These are phyloP conservation scores for Micrasema longulum DNA, from an alignment of 1,140 invertebrate genomes.

Conservation along the genomic window DNA sequence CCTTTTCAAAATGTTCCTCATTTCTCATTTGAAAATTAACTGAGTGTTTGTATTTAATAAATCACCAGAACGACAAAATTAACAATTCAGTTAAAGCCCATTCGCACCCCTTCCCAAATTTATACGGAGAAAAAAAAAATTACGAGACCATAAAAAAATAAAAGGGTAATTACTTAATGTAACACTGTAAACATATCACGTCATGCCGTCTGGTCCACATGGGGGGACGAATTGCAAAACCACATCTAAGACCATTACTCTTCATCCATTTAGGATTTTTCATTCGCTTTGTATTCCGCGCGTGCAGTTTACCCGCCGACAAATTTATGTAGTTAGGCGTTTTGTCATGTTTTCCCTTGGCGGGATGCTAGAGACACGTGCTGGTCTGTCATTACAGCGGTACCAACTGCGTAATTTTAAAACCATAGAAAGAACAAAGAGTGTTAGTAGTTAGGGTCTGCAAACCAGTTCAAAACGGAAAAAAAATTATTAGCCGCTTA, in stretches of 20 bases:
- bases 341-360: not conserved
- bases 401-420: constrained; percentile 17
- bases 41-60: not conserved
- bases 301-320: not conserved
- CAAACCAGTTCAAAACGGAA: too few species aligned
- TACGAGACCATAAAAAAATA: constrained; percentile 18
- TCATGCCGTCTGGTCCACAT: not conserved
- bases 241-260: not conserved
- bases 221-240: constrained; percentile 9
- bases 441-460: not conserved
- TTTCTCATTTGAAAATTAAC: too few species aligned
- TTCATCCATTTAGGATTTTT: not conserved
- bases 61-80: constrained; percentile 19
- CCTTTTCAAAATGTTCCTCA: too few species aligned
- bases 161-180: constrained; percentile 31
- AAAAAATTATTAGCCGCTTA: too few species aligned
- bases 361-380: not conserved
- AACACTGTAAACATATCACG: constrained; percentile 26
- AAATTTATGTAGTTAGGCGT: not conserved
- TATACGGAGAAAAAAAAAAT: constrained; percentile 23
- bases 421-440: constrained; percentile 16
- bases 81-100: not conserved
- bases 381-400: constrained; percentile 11
- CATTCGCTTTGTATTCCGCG: not conserved
- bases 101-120: not conserved